phyloP scores from a whole-genome alignment of 2,888 invertebrate genomes.

The Caenorhabditis becei region DNA sequence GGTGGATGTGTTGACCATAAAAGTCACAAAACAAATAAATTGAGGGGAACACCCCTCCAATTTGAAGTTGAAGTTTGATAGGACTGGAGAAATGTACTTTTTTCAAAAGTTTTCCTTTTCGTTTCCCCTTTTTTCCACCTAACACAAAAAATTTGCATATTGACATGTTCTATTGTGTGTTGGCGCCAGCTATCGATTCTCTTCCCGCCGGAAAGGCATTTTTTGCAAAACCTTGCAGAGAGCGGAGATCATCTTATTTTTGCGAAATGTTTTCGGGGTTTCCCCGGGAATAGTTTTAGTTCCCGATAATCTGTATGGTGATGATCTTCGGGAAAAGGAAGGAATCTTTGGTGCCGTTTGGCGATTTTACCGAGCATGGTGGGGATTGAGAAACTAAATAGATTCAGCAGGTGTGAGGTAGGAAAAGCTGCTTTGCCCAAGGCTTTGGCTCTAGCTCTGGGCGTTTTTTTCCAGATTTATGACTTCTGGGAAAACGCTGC shows the following conservation, averaged over 20 bases:
- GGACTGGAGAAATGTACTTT: too few species aligned
- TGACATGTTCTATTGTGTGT: conserved; percentile 4
- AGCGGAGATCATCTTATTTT: background rate
- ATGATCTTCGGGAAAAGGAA: background rate
- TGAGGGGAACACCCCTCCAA: too few species aligned
- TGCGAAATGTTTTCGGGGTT: background rate
- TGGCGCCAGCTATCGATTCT: background rate
- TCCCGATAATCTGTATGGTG: conserved; percentile 1
- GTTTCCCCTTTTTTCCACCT: background rate
- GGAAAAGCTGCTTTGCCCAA: background rate
- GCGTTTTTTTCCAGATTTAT: background rate
- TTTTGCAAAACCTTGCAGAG: background rate
- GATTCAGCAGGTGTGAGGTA: conserved; percentile 19
- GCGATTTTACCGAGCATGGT: conserved; percentile 6
- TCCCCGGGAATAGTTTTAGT: background rate
- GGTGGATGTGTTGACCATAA: too few species aligned
- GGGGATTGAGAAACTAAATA: background rate
- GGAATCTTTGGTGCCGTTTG: conserved; percentile 34
- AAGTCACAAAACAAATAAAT: too few species aligned
- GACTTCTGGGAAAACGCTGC: too few species aligned
- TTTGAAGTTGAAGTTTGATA: too few species aligned
- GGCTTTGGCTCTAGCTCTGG: too few species aligned
- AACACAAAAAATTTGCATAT: background rate
- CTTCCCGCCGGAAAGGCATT: too few species aligned
- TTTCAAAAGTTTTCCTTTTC: background rate